Evolutionary conservation across 2,797 vertebrate genomes (phyloP).

Genomic region (Liasis olivaceus): DNA sequence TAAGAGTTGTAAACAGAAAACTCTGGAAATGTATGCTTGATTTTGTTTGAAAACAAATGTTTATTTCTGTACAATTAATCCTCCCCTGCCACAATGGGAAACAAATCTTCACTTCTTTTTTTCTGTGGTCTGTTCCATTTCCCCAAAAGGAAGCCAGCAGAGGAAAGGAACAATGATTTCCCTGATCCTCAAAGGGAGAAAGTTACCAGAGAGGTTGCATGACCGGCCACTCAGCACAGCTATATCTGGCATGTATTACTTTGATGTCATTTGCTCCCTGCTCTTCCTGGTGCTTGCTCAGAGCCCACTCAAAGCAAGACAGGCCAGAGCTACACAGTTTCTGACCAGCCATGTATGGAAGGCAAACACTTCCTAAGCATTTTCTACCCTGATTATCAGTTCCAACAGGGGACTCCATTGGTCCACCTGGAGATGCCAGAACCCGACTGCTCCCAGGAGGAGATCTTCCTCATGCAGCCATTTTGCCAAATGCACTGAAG

Average conservation of each 20-base stretch:
- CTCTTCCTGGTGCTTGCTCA: not conserved
- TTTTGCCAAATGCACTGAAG: not conserved
- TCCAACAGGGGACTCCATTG: not conserved
- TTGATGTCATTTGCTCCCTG: not conserved
- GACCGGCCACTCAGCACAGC: not conserved
- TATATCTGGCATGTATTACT: not conserved
- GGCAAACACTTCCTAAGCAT: not conserved
- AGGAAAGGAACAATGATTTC: not conserved
- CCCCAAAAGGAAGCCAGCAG: not conserved
- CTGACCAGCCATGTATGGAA: not conserved
- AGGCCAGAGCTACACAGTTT: not conserved
- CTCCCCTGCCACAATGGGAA: not conserved
- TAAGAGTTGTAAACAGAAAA: too few relatives aligned
- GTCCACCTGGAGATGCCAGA: not conserved
- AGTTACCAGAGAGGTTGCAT: not conserved
- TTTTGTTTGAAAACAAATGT: not conserved
- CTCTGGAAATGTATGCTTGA: too few relatives aligned
- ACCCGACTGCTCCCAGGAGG: not conserved
- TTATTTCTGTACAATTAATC: not conserved
- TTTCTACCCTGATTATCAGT: not conserved
- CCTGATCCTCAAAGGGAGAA: not conserved
- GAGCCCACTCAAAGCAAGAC: not conserved
- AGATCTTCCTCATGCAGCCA: not conserved
- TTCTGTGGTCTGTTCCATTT: not conserved
- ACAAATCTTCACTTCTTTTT: not conserved